Percentiles rank a stretch among this genome's conserved stretches.
These are phyloP conservation scores for Lepisosteus osseus DNA, from an alignment of 2,113 vertebrate species.

Conservation along the genomic window DNA sequence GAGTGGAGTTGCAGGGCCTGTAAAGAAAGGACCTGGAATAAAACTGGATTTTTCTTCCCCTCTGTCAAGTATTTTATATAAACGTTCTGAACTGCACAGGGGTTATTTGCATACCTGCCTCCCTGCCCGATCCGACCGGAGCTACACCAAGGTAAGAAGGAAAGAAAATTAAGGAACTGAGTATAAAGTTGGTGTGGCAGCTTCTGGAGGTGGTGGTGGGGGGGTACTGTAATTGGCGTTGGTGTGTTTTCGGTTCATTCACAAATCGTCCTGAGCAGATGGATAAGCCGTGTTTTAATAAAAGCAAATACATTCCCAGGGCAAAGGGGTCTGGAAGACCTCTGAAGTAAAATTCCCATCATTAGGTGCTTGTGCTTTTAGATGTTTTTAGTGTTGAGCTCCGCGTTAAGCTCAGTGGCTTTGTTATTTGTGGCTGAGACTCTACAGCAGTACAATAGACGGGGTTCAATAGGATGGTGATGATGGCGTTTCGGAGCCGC, in stretches of 20 bases:
- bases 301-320: neutral
- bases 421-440: neutral
- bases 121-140: slow-evolving; percentile 14
- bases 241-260: neutral
- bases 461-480: neutral
- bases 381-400: neutral
- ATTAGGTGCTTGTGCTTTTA: neutral
- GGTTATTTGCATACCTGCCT: neutral
- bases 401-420: neutral
- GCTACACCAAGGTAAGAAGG: slow-evolving; percentile 19
- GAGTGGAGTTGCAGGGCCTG: slow-evolving; percentile 21
- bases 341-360: too few species aligned
- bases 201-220: slow-evolving; percentile 5
- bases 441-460: slow-evolving; percentile 7
- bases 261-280: neutral
- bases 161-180: neutral
- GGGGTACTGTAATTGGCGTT: neutral
- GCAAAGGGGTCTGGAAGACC: too few species aligned
- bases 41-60: slow-evolving; percentile 5
- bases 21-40: slow-evolving; percentile 7
- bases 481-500: neutral
- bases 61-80: neutral
- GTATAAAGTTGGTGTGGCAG: slow-evolving; percentile 20
- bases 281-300: neutral
- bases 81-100: slow-evolving; percentile 4